Base-by-base conservation (phyloP, 2,888 invertebrate genomes). In the Rugalucina vietnamica region DNA sequence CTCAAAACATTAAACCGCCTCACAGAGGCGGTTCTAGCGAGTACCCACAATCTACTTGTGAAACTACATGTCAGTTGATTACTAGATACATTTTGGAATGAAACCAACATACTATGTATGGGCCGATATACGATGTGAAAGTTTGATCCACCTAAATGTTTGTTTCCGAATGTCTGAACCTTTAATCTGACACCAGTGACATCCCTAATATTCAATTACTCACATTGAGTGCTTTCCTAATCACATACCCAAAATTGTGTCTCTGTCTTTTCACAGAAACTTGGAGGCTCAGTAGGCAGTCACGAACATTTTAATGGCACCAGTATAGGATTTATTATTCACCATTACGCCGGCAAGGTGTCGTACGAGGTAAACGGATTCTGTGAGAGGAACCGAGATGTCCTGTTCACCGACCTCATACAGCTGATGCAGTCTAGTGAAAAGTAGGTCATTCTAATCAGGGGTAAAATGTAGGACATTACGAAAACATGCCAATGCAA, bases 291-390 rank as follows among this genome's bases (percentile, higher is more conserved):
- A 37, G 95, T 96, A 12, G 95, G 95, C 24, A 93, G 93, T 50
- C 96, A 97, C 92, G 95, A 96, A 69, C 97, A 97, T 92, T 97
- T 96, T 92, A 96, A 96, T 88, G 95, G 94, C 34, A 95, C 95
- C 69, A 95, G 95, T 78, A 90, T 90, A 50, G 94, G 94, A 10
- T 97, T 97, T 91, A 94, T 96, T 34, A 95, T 97, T 81, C 96
- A 96, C 86, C 97, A 97, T 92, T 97, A 97, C 92, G 97, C 97
- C 29, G 97, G 97, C n/a, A 96, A 96, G 92, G 97, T 96, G 71
- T 91, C 93, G 14, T 97, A 97, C 93, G 95, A 96, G 89, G 96
- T 96, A 12, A 96, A 96, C 36, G 96, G 96, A 21, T 97, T 97
- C 92, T 97, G 97, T 94, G 97, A 97, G 91, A 95, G 96, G 89